These are phyloP conservation scores for Oxyruncus cristatus DNA, from an alignment of 2,113 vertebrate genomes.

Conservation along the genomic window DNA sequence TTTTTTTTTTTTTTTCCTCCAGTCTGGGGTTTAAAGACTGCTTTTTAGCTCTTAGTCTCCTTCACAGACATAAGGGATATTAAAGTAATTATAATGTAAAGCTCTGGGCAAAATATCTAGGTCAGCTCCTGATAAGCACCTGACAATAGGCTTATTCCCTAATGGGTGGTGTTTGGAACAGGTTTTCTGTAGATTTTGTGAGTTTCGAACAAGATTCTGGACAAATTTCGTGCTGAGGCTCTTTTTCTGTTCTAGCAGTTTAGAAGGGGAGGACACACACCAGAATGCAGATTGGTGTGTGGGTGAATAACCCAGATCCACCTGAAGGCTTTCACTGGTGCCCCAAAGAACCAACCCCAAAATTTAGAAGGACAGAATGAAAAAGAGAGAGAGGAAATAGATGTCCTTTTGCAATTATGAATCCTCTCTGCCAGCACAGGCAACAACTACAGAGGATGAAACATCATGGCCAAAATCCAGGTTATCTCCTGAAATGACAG, in stretches of 20 bases:
- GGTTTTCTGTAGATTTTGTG: background rate
- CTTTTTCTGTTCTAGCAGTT: background rate
- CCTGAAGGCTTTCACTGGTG: background rate
- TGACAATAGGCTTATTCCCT: background rate
- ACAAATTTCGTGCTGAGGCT: background rate
- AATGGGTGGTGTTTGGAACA: background rate
- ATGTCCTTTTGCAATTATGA: fast-evolving
- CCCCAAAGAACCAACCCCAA: fast-evolving
- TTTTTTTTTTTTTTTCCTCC: background rate
- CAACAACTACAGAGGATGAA: background rate
- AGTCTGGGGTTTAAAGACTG: background rate
- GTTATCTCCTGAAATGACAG: background rate
- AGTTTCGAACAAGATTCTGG: background rate
- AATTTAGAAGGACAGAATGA: background rate
- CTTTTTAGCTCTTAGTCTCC: background rate
- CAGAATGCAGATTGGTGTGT: background rate
- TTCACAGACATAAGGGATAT: background rate
- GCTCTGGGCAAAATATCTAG: background rate
- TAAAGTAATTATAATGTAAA: background rate
- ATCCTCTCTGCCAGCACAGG: background rate
- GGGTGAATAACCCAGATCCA: background rate
- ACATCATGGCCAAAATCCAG: fast-evolving
- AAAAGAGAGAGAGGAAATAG: background rate
- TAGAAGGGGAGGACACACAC: background rate
- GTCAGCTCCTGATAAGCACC: background rate